Base-by-base conservation (phyloP, 2,888 invertebrate species). In the Petrolisthes manimaculis region DNA sequence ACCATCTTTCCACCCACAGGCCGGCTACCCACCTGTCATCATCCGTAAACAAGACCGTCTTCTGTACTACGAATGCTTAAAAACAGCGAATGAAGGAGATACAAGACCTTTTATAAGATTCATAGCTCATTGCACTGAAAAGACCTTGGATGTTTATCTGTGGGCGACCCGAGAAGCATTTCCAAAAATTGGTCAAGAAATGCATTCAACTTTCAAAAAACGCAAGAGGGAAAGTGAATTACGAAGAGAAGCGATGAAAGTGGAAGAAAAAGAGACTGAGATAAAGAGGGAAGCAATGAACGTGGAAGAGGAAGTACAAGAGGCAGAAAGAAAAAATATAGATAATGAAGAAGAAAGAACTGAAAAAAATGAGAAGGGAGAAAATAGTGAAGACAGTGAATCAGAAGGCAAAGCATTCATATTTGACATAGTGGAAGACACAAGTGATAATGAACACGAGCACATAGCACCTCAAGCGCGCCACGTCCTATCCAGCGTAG, bases 21-120 rank as follows among this genome's bases (percentile, higher is more conserved):
- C 97, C 0, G 98, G 99, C 0, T 99, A 97, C 94, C 99, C 99
- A 0, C 98, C 99, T 0, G 97, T 99, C 18, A 98, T 98, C 91
- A 96, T 99, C 91, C 95, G 96, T 86, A 98, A 98, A 92, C 96
- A 97, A 91, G 94, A 95, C 89, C 92, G 95, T 92, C 96, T 96
- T 92, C 91, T 92, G 56, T 94, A 94, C 92, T 95, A 94, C 93
- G 96, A 97, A 92, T 96, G 96, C 91, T 94, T 99, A 56, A 96
- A 98, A 93, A 94, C 96, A 9, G 99, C 98, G 0, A 99, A 99
- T 92, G 96, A 96, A 92, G 99, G 99, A 0, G 99, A 99, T 93
- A 96, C 98, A 5, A 94, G 98, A 80, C 99, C 99, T 0, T 99
- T 99, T 94, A 96, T 99, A 1, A 95, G 99, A 91, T 99, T 99